Conservation (phyloP, 1,140 invertebrate species). For the Venustaconcha ellipsiformis region DNA sequence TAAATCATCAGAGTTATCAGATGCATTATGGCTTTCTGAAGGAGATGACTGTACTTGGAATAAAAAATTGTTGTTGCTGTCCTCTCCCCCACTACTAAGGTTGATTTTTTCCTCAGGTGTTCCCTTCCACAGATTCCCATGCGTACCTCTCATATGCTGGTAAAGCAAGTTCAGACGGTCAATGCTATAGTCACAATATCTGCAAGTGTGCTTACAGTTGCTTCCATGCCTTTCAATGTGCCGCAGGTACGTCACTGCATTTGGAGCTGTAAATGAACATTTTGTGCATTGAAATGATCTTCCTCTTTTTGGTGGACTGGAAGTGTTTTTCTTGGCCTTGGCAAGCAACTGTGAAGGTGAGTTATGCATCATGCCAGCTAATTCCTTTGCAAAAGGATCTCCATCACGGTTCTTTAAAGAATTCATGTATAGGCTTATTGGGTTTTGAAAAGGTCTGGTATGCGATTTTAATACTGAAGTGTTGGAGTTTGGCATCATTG, state of each 20-base stretch:
- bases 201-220: conserved; percentile 54
- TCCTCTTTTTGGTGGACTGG: conserved; percentile 42
- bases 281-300: conserved; percentile 61
- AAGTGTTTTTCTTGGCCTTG: conserved; percentile 39
- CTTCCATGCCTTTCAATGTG: conserved; percentile 63
- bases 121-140: conserved; percentile 49
- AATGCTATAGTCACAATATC: conserved; percentile 64
- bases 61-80: conserved; percentile 32
- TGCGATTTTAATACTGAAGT: too few species aligned
- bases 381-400: too few species aligned
- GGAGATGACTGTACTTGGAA: too few species aligned
- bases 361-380: too few species aligned
- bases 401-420: too few species aligned
- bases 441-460: too few species aligned
- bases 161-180: conserved; percentile 58
- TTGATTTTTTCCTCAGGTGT: conserved; percentile 44
- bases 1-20: conserved; percentile 7
- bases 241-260: conserved; percentile 53
- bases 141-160: conserved; percentile 60
- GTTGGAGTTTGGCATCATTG: too few species aligned
- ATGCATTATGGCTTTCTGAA: conserved; percentile 5
- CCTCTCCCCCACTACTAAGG: conserved; percentile 21
- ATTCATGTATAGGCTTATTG: too few species aligned
- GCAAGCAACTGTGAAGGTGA: conserved; percentile 11
- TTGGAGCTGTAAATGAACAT: conserved; percentile 61